These are phyloP conservation scores for Otolemur crassicaudatus DNA, from an alignment of 2,797 vertebrate species.

Conservation along the genomic window DNA sequence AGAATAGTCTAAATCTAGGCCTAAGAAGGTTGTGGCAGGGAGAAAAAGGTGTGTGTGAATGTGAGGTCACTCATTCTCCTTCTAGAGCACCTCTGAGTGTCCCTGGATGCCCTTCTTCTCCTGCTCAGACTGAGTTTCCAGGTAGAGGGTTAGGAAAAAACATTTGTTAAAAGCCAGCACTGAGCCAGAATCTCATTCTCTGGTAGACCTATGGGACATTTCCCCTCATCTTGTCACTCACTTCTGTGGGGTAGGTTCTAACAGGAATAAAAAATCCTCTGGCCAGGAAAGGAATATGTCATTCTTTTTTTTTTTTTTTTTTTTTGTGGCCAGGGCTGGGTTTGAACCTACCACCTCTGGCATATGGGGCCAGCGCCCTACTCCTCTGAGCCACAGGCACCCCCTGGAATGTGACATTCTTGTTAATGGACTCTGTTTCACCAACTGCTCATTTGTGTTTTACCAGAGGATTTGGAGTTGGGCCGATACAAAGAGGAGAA, in stretches of 20 bases:
- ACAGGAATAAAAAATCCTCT: not conserved
- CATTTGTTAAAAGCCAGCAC: not conserved
- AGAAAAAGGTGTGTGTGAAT: not conserved
- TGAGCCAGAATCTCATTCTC: not conserved
- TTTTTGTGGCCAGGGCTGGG: too few species aligned
- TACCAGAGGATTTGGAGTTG: conserved; percentile 90
- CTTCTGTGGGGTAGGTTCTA: not conserved
- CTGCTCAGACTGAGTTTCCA: not conserved
- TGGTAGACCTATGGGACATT: not conserved
- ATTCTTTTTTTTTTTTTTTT: not conserved
- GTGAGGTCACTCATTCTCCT: not conserved
- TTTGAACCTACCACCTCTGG: too few species aligned
- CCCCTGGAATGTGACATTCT: not conserved
- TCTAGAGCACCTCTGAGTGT: not conserved
- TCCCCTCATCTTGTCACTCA: not conserved
- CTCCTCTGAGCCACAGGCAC: too few species aligned
- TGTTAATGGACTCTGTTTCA: not conserved
- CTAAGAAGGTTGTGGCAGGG: not conserved
- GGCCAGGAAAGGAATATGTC: not conserved
- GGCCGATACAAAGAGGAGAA: conserved; percentile 88
- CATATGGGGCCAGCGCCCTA: too few species aligned
- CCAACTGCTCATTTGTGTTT: accelerated
- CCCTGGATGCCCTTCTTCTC: not conserved
- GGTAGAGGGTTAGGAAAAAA: not conserved
- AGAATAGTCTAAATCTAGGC: not conserved